phyloP scores from a whole-genome alignment of 2,113 vertebrate genomes.

The Poicephalus meyeri region DNA sequence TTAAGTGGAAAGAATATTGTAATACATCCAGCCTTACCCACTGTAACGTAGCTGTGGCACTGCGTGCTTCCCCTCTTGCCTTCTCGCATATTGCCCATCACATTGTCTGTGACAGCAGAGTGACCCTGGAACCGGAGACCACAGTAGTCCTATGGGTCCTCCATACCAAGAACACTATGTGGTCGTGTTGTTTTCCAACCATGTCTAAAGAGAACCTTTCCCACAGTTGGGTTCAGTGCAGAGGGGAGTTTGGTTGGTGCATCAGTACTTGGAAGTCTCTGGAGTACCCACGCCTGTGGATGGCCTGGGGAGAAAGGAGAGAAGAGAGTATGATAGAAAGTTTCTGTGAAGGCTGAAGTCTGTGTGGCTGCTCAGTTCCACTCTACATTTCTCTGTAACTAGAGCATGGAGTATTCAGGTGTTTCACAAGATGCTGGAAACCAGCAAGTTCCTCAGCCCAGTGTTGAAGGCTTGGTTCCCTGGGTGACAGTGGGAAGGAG shows the following conservation, averaged over 20 bases:
- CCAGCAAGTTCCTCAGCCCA: not conserved
- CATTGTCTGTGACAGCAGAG: not conserved
- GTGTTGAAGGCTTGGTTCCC: not conserved
- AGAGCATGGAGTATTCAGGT: not conserved
- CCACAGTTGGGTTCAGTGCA: not conserved
- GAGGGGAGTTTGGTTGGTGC: not conserved
- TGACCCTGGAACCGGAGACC: not conserved
- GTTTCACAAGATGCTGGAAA: constrained; percentile 13
- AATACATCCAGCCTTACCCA: not conserved
- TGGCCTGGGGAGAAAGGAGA: not conserved
- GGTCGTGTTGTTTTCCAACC: not conserved
- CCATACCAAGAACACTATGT: not conserved
- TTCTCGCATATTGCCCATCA: not conserved
- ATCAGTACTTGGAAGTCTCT: not conserved
- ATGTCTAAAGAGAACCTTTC: constrained; percentile 28
- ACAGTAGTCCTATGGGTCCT: not conserved
- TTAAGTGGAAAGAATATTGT: not conserved
- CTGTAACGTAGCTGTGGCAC: not conserved
- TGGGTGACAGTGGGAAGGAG: not conserved
- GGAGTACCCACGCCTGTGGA: not conserved
- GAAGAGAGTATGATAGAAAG: not conserved
- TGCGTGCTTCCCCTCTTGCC: not conserved
- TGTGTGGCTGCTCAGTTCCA: not conserved
- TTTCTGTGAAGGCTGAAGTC: not conserved
- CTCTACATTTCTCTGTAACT: not conserved